A percentile compares a stretch with the other conserved stretches of the same genome.
Conservation (phyloP, 2,113 vertebrate species). For the Isurus oxyrinchus region DNA sequence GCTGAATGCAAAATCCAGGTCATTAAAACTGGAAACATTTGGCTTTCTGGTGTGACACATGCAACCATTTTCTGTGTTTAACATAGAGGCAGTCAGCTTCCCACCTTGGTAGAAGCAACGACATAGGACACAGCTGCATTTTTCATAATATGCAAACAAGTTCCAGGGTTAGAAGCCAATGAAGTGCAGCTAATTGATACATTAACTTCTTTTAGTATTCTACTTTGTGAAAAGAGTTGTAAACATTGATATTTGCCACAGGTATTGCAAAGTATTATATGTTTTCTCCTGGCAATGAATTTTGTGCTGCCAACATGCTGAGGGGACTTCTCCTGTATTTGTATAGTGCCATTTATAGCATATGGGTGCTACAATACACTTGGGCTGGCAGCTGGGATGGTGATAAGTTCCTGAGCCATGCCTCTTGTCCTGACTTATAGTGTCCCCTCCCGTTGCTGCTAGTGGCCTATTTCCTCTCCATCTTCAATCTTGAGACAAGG, state of each 20-base stretch:
- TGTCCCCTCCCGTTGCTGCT: not conserved
- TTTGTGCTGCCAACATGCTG: not conserved
- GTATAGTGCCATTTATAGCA: not conserved
- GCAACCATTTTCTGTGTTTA: not conserved
- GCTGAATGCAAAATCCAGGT: too few relatives aligned
- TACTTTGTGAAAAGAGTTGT: not conserved
- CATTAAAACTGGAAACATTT: not conserved
- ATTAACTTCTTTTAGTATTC: not conserved
- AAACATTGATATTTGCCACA: not conserved
- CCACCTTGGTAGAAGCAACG: not conserved
- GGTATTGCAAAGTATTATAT: not conserved
- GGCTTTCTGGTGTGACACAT: not conserved
- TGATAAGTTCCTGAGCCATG: not conserved
- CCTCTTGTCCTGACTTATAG: not conserved
- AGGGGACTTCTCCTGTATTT: not conserved
- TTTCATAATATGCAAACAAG: not conserved
- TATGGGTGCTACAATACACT: not conserved
- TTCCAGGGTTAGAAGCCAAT: not conserved
- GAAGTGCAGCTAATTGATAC: not conserved
- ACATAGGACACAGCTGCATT: not conserved
- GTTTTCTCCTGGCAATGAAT: not conserved
- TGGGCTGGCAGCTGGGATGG: not conserved
- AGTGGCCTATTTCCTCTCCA: not conserved
- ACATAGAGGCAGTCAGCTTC: not conserved
- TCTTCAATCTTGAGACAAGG: not conserved